These are phyloP conservation scores for Plebejus melissa DNA, from an alignment of 2,888 invertebrate genomes.

Conservation along the genomic window DNA sequence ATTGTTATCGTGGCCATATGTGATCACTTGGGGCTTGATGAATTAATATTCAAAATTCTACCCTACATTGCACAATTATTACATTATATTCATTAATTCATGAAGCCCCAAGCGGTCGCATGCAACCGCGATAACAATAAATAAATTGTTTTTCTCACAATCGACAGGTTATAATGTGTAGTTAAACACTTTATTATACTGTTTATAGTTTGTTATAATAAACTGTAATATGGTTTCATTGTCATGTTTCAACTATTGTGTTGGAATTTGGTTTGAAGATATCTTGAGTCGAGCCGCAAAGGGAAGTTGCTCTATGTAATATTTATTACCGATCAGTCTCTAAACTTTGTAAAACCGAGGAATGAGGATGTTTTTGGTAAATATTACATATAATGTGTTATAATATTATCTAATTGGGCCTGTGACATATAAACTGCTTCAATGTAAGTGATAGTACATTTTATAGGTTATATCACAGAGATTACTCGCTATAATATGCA, in stretches of 20 bases:
- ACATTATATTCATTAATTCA: background rate
- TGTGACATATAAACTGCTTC: background rate
- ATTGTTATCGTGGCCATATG: too few species aligned
- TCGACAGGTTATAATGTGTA: background rate
- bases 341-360: background rate
- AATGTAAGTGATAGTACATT: constrained; percentile 22
- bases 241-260: too few species aligned
- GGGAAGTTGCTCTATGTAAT: too few species aligned
- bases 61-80: background rate
- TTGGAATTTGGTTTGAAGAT: too few species aligned
- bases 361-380: background rate
- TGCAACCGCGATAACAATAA: too few species aligned
- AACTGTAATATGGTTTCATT: too few species aligned
- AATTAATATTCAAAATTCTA: background rate
- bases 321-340: background rate
- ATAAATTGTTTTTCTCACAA: too few species aligned
- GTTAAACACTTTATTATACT: too few species aligned
- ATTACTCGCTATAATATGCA: constrained; percentile 39
- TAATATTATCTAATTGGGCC: background rate
- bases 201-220: too few species aligned
- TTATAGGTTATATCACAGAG: constrained; percentile 11
- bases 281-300: too few species aligned
- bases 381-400: background rate
- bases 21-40: too few species aligned
- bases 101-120: too few species aligned